A percentile compares a stretch with the other conserved stretches of the same genome.
Conservation (phyloP, 92 coral and sea anemone genomes). For the Ricordea florida region DNA sequence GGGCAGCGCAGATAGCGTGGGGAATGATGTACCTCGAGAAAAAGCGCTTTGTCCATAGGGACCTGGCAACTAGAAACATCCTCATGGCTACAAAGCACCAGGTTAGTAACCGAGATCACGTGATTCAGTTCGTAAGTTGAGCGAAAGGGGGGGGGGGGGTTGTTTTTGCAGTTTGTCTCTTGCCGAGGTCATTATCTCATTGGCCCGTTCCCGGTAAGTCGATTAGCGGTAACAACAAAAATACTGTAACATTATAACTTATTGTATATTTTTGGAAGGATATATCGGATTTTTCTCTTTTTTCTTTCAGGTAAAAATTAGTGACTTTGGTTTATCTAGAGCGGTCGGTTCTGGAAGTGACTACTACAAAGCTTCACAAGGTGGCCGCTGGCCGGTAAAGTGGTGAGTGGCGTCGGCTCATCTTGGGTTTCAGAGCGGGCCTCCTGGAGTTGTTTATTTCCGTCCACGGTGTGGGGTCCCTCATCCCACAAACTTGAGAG, state of each 20-base stretch:
- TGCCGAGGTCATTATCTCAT: no score
- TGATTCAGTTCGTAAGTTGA: neutral
- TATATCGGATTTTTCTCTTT: neutral
- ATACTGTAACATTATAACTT: no score
- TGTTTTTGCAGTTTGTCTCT: no score
- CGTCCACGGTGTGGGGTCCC: no score
- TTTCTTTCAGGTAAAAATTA: constrained; percentile 82
- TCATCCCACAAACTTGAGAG: no score
- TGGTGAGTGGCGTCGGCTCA: no score
- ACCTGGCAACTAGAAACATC: constrained; percentile 96
- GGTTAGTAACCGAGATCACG: constrained; percentile 33
- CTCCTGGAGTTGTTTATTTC: no score
- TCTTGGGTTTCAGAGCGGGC: no score
- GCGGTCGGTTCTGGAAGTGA: constrained; percentile 97
- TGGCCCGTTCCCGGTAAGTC: no score
- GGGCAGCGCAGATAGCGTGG: constrained; percentile 99
- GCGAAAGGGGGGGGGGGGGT: no score
- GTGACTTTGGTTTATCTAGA: constrained; percentile 98
- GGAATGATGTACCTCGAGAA: constrained; percentile 99
- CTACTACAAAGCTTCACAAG: constrained; percentile 98
- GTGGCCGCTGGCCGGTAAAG: constrained; percentile 99
- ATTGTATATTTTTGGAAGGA: neutral
- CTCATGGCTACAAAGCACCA: constrained; percentile 90
- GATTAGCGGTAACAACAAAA: no score
- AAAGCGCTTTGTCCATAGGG: constrained; percentile 97